Conservation (phyloP, 2,888 invertebrate species). For the Vandiemenella viatica region DNA sequence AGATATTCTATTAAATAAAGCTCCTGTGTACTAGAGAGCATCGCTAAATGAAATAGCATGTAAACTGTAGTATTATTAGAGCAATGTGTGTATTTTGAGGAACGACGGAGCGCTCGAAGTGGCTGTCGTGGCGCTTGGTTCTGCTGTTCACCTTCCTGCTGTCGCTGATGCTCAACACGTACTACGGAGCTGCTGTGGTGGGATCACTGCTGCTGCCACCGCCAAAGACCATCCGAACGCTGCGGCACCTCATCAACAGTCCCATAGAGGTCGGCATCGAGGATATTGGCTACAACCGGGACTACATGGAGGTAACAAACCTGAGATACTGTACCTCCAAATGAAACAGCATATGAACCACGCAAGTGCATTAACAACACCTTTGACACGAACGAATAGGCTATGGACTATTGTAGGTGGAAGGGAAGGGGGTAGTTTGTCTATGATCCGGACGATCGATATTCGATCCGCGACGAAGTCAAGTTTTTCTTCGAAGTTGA, state of each 20-base stretch:
- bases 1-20: too few species aligned
- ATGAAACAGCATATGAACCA: background rate
- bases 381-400: too few species aligned
- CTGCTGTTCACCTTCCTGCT: slow-evolving; percentile 41
- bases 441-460: too few species aligned
- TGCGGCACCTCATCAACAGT: slow-evolving; percentile 48
- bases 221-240: slow-evolving; percentile 46
- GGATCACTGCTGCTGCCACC: slow-evolving; percentile 52
- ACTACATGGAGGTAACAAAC: background rate
- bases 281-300: slow-evolving; percentile 43
- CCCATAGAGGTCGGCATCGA: slow-evolving; percentile 50
- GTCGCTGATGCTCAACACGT: slow-evolving; percentile 42
- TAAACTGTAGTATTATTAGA: too few species aligned
- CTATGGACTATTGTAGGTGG: too few species aligned
- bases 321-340: background rate
- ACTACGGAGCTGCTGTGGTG: slow-evolving; percentile 62
- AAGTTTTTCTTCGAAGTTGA: too few species aligned
- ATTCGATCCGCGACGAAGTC: too few species aligned
- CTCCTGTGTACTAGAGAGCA: too few species aligned
- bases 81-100: too few species aligned
- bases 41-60: too few species aligned
- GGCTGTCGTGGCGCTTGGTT: background rate
- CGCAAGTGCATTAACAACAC: background rate
- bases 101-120: background rate
- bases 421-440: too few species aligned